Base-by-base conservation (phyloP, 2,888 invertebrate genomes). In the Scelioninae gen. 1 region DNA sequence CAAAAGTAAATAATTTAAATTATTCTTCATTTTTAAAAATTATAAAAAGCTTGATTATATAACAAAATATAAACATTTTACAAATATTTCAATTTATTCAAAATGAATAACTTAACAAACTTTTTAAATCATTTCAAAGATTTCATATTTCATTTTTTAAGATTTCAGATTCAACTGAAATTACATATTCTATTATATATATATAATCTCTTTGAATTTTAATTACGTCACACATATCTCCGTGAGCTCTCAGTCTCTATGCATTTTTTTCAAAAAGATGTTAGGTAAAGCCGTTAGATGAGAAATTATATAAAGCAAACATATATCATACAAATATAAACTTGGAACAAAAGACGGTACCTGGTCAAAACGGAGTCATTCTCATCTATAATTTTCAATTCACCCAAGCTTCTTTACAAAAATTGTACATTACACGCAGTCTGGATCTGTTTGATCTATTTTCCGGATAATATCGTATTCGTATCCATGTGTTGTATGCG, bases 361-460 rank as follows among this genome's bases (percentile, higher is more conserved):
- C 38, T 4, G 38, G 11, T 11, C 8, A 5, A 38, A 38, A 11
- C 38, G 9, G 38, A 38, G 5, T 38, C 11, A 5, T 1, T 38
- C 11, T 38, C 6, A 11, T 55, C 31, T 15, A 32, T 56, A 56
- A 65, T 65, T 68, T 58, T 76, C 60, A 62, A 62, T 47, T 16
- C 34, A 0, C 45, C 47, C 16, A 34, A 40, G 40, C 62, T 78
- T 69, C 77, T 78, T 78, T 69, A 62, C 69, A 78, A 69, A 29
- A 38, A 78, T 51, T 38, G 71, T 51, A 32, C 29, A 63, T 51
- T 58, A 29, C 56, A 5, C 63, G 71, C 56, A 56, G 16, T 53
- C 32, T 6, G 62, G 38, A n/a, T 31, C 43, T 43, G 71, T 72
- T 79, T 79, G 79, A 79, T 72, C 65, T 72, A 66, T 79, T 60